phyloP scores from a whole-genome alignment of 2,797 vertebrate genomes.

The Acanthurus tractus region DNA sequence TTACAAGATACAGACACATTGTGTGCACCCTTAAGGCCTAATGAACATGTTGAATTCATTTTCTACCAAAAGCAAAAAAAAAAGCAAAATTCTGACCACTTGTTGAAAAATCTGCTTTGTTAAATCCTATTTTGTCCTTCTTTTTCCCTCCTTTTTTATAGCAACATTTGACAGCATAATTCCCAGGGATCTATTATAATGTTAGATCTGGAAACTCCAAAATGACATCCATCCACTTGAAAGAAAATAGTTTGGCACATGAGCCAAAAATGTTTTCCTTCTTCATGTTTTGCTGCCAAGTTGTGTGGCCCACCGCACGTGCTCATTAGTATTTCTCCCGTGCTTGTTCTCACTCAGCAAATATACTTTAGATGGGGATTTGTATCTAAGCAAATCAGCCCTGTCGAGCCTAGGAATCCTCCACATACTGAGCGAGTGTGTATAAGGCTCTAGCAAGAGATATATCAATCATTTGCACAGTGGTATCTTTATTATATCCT shows the following conservation, averaged over 20 bases:
- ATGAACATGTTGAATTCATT: constrained; percentile 19
- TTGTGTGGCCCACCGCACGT: too few relatives aligned
- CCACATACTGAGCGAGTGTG: too few relatives aligned
- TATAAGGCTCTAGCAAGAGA: too few relatives aligned
- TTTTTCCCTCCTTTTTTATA: background rate
- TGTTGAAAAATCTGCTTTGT: background rate
- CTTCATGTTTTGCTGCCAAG: background rate
- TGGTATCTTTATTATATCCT: too few relatives aligned
- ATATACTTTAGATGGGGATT: background rate
- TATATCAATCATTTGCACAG: too few relatives aligned
- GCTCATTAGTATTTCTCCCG: background rate
- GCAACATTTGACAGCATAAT: background rate
- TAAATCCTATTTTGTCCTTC: background rate
- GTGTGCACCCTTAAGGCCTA: constrained; percentile 4
- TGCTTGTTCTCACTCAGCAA: background rate
- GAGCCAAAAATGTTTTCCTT: background rate
- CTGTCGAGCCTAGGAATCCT: too few relatives aligned
- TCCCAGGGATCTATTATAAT: background rate
- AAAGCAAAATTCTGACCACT: too few relatives aligned
- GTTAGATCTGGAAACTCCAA: background rate
- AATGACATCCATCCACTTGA: background rate
- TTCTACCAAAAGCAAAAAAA: too few relatives aligned
- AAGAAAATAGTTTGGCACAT: too few relatives aligned
- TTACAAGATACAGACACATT: background rate
- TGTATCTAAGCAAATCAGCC: too few relatives aligned